These are phyloP conservation scores for Hymenopus coronatus DNA, from an alignment of 2,888 invertebrate genomes.

Conservation along the genomic window DNA sequence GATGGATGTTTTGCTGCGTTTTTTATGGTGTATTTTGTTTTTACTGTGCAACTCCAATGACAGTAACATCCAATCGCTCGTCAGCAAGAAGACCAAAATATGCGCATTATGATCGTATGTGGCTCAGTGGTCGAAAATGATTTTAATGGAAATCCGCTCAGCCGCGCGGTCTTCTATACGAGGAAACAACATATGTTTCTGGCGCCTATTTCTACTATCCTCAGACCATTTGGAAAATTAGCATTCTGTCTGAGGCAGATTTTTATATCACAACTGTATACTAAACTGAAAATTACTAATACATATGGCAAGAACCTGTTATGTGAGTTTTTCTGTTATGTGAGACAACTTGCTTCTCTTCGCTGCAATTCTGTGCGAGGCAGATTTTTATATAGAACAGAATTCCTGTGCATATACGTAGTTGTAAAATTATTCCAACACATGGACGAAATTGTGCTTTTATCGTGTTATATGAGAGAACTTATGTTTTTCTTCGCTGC, in stretches of 20 bases:
- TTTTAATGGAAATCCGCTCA: background rate
- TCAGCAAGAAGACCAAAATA: background rate
- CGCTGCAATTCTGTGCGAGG: too few relatives aligned
- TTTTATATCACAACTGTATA: background rate
- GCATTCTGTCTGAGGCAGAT: background rate
- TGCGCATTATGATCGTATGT: background rate
- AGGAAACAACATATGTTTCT: background rate
- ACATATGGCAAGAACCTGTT: too few relatives aligned
- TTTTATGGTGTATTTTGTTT: background rate
- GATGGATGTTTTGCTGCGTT: background rate
- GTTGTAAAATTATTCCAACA: too few relatives aligned
- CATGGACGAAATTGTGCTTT: too few relatives aligned
- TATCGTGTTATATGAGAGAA: too few relatives aligned
- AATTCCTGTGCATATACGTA: too few relatives aligned
- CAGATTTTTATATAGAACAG: too few relatives aligned
- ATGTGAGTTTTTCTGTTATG: too few relatives aligned
- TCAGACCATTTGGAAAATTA: background rate
- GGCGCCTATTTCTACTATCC: background rate
- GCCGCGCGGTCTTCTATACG: background rate
- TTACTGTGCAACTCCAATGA: background rate
- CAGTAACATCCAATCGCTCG: background rate
- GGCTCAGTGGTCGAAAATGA: background rate
- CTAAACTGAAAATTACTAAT: too few relatives aligned
- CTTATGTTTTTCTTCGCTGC: too few relatives aligned
- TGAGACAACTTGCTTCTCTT: too few relatives aligned